Percentiles rank a stretch among this genome's conserved stretches.
These are phyloP conservation scores for Lethocerus indicus DNA, from an alignment of 1,140 invertebrate species.

Conservation along the genomic window DNA sequence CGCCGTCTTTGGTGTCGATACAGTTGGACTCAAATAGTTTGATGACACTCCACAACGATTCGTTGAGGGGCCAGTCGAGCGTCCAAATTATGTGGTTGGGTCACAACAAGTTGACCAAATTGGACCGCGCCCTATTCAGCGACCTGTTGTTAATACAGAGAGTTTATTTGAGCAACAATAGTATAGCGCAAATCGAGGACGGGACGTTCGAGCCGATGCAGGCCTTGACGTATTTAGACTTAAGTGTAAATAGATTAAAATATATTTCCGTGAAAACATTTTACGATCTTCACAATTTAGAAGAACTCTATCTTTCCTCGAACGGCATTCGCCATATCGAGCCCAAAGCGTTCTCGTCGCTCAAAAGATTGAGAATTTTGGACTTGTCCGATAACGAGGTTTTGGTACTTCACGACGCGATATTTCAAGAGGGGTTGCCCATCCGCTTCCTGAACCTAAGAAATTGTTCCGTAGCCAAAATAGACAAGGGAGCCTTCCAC, in stretches of 20 bases:
- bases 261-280: constrained; percentile 44
- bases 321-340: constrained; percentile 38
- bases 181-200: constrained; percentile 59
- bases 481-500: constrained; percentile 44
- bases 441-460: constrained; percentile 36
- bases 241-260: constrained; percentile 53
- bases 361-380: constrained; percentile 38
- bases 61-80: constrained; percentile 55
- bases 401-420: constrained; percentile 30
- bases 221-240: constrained; percentile 54
- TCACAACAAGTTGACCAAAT: constrained; percentile 56
- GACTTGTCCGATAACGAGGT: constrained; percentile 44
- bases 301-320: constrained; percentile 41
- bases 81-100: constrained; percentile 75
- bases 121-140: constrained; percentile 52
- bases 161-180: constrained; percentile 69
- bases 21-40: constrained; percentile 73
- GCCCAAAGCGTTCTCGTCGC: constrained; percentile 33
- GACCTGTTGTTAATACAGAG: constrained; percentile 57
- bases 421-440: constrained; percentile 40
- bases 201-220: constrained; percentile 58
- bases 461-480: constrained; percentile 38
- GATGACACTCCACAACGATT: constrained; percentile 53
- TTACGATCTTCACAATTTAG: constrained; percentile 45
- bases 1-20: constrained; percentile 62